A percentile compares a stretch with the other conserved stretches of the same genome.
These are phyloP conservation scores for Drosophila vallismaia DNA, from an alignment of 2,888 invertebrate genomes.

Conservation along the genomic window DNA sequence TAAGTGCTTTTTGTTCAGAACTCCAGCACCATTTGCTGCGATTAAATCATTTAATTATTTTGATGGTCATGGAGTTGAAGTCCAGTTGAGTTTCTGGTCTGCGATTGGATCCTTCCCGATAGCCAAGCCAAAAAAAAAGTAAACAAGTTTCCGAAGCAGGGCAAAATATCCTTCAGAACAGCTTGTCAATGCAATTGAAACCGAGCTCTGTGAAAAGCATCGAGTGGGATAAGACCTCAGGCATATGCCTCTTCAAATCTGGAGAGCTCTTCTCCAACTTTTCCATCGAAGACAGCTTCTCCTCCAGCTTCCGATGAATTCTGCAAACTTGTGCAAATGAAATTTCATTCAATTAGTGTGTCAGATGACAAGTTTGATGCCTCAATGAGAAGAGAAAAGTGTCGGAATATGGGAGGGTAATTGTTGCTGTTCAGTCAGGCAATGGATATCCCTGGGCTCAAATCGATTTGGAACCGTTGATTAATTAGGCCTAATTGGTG, in stretches of 20 bases:
- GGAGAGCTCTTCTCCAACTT: constrained; percentile 11
- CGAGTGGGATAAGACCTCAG: constrained; percentile 30
- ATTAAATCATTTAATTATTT: constrained; percentile 50
- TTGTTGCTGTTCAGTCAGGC: constrained; percentile 13
- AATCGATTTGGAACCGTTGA: constrained; percentile 1
- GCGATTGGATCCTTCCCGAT: constrained; percentile 7
- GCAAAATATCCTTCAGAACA: constrained; percentile 16
- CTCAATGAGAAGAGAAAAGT: constrained; percentile 23
- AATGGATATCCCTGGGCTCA: neutral
- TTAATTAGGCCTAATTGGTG: constrained; percentile 18
- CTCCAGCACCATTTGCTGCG: constrained; percentile 38
- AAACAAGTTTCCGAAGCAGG: constrained; percentile 11
- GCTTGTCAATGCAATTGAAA: constrained; percentile 13
- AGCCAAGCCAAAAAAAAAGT: constrained; percentile 20
- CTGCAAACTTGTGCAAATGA: constrained; percentile 39
- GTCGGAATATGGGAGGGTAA: neutral
- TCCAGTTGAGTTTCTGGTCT: constrained; percentile 28
- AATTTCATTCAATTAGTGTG: constrained; percentile 41
- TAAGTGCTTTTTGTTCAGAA: constrained; percentile 27
- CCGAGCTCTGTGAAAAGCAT: constrained; percentile 14
- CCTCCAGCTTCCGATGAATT: neutral
- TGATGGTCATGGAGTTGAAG: constrained; percentile 34
- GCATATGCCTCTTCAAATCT: constrained; percentile 29
- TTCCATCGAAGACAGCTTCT: neutral
- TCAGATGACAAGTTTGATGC: constrained; percentile 35